These are phyloP conservation scores for Ypsolopha scabrella DNA, from an alignment of 2,888 invertebrate species.

Conservation along the genomic window DNA sequence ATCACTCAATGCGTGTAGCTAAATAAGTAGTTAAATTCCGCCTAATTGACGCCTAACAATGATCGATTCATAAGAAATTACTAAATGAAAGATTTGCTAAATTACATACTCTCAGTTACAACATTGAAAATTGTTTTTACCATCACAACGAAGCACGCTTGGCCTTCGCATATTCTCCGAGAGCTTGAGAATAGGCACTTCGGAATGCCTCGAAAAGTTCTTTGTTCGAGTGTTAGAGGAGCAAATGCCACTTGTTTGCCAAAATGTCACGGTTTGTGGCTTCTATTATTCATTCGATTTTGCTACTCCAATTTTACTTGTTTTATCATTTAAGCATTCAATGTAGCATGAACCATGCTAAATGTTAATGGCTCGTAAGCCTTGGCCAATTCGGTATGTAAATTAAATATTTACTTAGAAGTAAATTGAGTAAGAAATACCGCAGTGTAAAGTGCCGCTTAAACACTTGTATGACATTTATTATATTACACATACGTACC, in stretches of 20 bases:
- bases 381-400: no score
- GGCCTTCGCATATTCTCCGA: conserved; percentile 1
- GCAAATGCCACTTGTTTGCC: conserved; percentile 46
- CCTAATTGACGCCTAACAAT: neutral
- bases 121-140: conserved; percentile 1
- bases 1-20: neutral
- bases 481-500: no score
- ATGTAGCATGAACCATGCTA: no score
- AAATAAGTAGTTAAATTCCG: neutral
- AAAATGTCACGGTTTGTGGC: conserved; percentile 31
- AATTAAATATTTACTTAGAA: no score
- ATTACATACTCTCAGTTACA: neutral
- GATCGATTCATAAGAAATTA: neutral
- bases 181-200: conserved; percentile 24
- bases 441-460: no score
- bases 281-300: neutral
- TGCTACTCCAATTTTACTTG: neutral
- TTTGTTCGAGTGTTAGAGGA: conserved; percentile 29
- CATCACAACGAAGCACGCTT: neutral
- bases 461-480: no score
- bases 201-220: conserved; percentile 34
- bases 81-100: neutral
- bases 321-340: no score
- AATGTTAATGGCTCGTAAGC: no score
- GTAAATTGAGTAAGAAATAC: no score